Base-by-base conservation (phyloP, 1,140 invertebrate genomes). In the Centruroides vittatus region DNA sequence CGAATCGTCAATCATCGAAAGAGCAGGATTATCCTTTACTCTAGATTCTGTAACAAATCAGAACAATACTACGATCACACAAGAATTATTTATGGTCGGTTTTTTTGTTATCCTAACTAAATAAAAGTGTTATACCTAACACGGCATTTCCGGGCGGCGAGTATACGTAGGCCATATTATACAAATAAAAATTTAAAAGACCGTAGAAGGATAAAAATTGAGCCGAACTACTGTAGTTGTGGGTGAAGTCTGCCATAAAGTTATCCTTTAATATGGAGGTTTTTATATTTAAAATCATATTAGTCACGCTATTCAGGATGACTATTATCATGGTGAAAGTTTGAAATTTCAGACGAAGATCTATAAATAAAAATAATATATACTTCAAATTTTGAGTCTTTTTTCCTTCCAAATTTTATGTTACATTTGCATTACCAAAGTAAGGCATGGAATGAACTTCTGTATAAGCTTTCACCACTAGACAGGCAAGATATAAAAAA, bases 1-100 rank as follows among this genome's bases (percentile, higher is more conserved):
- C 0, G 93, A 95, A 72, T 98, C 93, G 73, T 97, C 96, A 60
- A 98, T 88, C 93, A 98, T 97, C 10, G 93, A 96, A 74, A 97
- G 89, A 7, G 91, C 86, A 54, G 93, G 93, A 78, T 97, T 97
- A 76, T 97, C 93, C 77, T 95, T 96, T 36, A 93, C 88, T 8
- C 88, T 75, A 47, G 76, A 83, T 75, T 96, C 93, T 91, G 66
- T 51, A 63, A 65, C 47, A 55, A 60, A 23, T 23, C 23, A 23
- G 23, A 23, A 56, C 57, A 55, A 36, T 53, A 41, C 23, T 2
- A 41, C 8, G 3, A 41, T 5, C 41, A 41, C 5, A 41, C 41
- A 41, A 41, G 41, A 41, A 6, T 6, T 6, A 41, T 41, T 41
- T 23, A 23, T 23, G 23, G 23, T 23, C 2, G 23, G 2, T 23